These are phyloP conservation scores for Spheniscus humboldti DNA, from an alignment of 2,797 vertebrate genomes.

Conservation along the genomic window DNA sequence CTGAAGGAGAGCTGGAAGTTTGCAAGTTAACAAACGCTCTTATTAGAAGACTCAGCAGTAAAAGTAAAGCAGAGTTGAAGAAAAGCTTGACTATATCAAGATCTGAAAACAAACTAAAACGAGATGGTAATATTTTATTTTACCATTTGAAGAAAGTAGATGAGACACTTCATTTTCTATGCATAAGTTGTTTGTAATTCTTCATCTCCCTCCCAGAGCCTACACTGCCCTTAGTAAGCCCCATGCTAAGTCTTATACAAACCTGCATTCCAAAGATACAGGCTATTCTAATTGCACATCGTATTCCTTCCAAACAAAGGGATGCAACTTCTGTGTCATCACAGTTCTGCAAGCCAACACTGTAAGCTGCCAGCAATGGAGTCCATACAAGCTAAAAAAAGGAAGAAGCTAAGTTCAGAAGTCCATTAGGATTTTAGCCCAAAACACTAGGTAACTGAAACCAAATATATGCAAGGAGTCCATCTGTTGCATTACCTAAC, in stretches of 20 bases:
- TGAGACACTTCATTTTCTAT: neutral
- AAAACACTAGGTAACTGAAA: neutral
- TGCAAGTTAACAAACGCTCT: neutral
- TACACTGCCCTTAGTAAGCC: neutral
- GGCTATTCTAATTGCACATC: constrained; percentile 92
- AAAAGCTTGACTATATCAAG: neutral
- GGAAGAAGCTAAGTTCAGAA: neutral
- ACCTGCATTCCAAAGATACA: constrained; percentile 98
- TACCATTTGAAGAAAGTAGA: neutral
- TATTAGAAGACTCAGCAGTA: neutral
- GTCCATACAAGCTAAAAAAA: constrained; percentile 90
- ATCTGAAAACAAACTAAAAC: neutral
- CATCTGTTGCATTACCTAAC: neutral
- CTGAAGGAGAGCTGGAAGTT: neutral
- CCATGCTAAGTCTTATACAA: neutral
- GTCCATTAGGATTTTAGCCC: neutral
- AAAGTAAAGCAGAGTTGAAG: neutral
- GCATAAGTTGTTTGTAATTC: neutral
- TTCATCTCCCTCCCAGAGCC: neutral
- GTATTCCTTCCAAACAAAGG: constrained; percentile 92
- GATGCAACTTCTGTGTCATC: constrained; percentile 94
- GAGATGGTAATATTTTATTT: neutral
- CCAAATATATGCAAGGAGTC: neutral
- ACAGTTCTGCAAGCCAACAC: constrained; percentile 94
- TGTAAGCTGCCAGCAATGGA: constrained; percentile 91